Base-by-base conservation (phyloP, 2,113 vertebrate genomes). In the Leucopternis melanops region DNA sequence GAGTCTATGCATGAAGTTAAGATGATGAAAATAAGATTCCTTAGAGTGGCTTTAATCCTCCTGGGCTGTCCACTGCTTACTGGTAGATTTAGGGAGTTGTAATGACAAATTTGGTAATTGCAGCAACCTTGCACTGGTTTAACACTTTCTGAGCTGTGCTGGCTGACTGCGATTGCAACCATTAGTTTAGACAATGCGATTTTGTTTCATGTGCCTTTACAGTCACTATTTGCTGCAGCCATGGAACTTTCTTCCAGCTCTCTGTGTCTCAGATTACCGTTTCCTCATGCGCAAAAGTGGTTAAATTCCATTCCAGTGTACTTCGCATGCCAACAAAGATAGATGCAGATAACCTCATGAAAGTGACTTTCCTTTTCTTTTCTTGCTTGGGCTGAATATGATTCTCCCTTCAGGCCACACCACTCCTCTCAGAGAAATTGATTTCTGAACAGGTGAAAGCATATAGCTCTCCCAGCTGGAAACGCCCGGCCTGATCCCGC, bases 161-260 rank as follows among this genome's bases (percentile, higher is more conserved):
- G 63, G 11, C 14, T 45, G 17, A 18, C 13, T 81, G 54, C 27
- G n/a, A 18, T 44, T 61, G 42, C 19, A 88, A 38, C 5, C 29
- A 13, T 20, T 23, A 72, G 47, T 50, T 54, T 10, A 81, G 32
- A 32, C n/a, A 86, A 67, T 83, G 16, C 0, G 0, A 17, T 61
- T 80, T 86, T 77, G 9, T 40, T 77, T 42, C 3, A 0, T 23
- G 8, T 29, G 22, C 1, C 0, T 55, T 34, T 50, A 16, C 17
- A 23, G 25, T 59, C 32, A 22, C 8, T n/a, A 2, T 45, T 72
- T 80, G 17, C 54, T 77, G 7, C 15, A 83, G 26, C 25, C 67
- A 9, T 17, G 17, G 75, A 72, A 34, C 12, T 79, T 31, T 34
- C 12, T 81, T 49, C 22, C 20, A 50, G 11, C 4, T 47, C 18